Evolutionary conservation across 2,888 invertebrate genomes (phyloP), one percentile per base, ranked within the genome.

Genomic region (Pristionchus entomophagus): DNA sequence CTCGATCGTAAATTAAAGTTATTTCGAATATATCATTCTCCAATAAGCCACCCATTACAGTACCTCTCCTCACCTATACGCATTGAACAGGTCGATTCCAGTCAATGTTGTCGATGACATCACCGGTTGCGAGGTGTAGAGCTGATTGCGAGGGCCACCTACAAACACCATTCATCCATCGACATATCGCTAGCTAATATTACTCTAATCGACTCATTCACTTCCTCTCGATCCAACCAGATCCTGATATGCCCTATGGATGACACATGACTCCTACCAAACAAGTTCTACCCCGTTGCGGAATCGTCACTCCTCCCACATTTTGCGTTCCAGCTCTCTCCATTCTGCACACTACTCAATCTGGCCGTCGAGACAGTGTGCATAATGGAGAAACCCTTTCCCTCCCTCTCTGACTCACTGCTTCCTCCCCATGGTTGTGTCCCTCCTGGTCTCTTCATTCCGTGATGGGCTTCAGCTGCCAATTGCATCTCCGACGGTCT

Each of bases 121-220:
- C 22, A 22, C 8, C 17, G 65, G 32, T 22, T 35, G 56, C 14
- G 82, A 82, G 22, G 80, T 41, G 29, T 82, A 82, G 35, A 82
- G 17, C 59, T 53, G 59, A 59, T 82, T 82, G 45, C 82, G 82
- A 38, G 82, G 82, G 26, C 82, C 82, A 14, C 59, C 82, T 82
- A 26, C 2, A 10, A 26, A 73, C 14, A 45, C 14, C 8, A 45
- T 45, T 45, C 45, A 45, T 45, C 14, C 45, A 45, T 14, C n/a
- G n/a, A n/a, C n/a, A n/a, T n/a, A n/a, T n/a, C n/a, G n/a, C n/a
- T n/a, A n/a, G n/a, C n/a, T n/a, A n/a, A n/a, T n/a, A n/a, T n/a
- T n/a, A n/a, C n/a, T n/a, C n/a, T n/a, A n/a, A n/a, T n/a, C n/a
- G n/a, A n/a, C n/a, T n/a, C n/a, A n/a, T n/a, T n/a, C n/a, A n/a